Evolutionary conservation across 2,113 vertebrate genomes (phyloP).

Genomic region (Hypomesus transpacificus): DNA sequence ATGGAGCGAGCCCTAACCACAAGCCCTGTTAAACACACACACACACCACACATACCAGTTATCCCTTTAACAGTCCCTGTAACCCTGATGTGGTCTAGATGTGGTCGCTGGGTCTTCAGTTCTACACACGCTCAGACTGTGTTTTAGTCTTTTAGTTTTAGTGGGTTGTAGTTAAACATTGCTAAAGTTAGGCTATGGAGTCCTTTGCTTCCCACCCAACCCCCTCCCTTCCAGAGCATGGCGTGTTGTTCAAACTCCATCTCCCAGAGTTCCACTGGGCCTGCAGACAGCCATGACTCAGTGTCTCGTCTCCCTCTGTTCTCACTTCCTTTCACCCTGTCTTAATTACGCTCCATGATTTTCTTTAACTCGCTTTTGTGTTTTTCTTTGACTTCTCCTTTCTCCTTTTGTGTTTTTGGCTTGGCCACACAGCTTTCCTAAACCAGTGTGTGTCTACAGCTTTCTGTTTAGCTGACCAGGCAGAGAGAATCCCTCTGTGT

Average conservation of each 20-base stretch:
- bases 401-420: background rate
- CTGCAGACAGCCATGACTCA: constrained; percentile 54
- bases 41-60: background rate
- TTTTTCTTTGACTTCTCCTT: constrained; percentile 24
- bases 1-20: background rate
- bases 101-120: background rate
- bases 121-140: background rate
- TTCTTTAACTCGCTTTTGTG: constrained; percentile 30
- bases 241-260: constrained; percentile 52
- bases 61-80: too few relatives aligned
- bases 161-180: constrained; percentile 33
- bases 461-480: background rate
- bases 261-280: constrained; percentile 56
- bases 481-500: background rate
- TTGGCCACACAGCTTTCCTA: background rate
- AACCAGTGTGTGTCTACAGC: background rate
- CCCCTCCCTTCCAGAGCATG: constrained; percentile 35
- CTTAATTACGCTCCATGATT: too few relatives aligned
- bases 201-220: constrained; percentile 17
- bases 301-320: background rate
- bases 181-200: constrained; percentile 36
- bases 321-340: too few relatives aligned
- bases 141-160: constrained; percentile 18
- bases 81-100: too few relatives aligned
- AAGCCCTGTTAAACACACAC: too few relatives aligned